Evolutionary conservation across 2,888 invertebrate species (phyloP).

Genomic region (Habrosyne pyritoides): DNA sequence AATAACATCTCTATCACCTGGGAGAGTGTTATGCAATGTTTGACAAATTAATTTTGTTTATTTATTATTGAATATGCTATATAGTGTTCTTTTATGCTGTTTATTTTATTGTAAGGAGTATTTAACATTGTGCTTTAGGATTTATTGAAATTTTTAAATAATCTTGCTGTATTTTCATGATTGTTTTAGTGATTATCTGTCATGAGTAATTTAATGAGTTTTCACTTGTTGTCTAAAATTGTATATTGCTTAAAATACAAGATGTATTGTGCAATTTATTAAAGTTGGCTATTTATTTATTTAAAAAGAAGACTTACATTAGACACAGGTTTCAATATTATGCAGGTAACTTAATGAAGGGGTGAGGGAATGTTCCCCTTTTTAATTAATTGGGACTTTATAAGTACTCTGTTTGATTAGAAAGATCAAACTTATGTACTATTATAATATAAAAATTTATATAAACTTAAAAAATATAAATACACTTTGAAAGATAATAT

Average conservation of each 20-base stretch:
- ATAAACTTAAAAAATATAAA: too few species aligned
- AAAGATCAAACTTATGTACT: not conserved
- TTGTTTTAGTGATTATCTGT: too few species aligned
- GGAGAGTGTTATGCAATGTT: constrained; percentile 77
- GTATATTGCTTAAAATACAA: too few species aligned
- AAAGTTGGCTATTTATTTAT: not conserved
- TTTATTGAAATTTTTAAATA: too few species aligned
- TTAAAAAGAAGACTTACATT: not conserved
- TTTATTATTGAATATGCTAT: constrained; percentile 16
- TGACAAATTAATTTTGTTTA: constrained; percentile 33
- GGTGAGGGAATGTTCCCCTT: constrained; percentile 35
- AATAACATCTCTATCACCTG: constrained; percentile 74
- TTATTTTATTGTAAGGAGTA: constrained; percentile 22
- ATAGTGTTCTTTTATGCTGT: constrained; percentile 24
- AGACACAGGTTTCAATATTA: constrained; percentile 33
- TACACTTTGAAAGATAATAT: too few species aligned
- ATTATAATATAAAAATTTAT: too few species aligned
- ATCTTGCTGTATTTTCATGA: too few species aligned
- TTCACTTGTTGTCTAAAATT: too few species aligned
- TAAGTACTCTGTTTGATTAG: not conserved
- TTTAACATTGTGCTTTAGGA: not conserved
- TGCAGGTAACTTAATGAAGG: constrained; percentile 37
- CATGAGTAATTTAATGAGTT: not conserved
- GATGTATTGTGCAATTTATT: not conserved
- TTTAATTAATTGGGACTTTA: constrained; percentile 17